Base-by-base conservation (phyloP, 2,797 vertebrate species). In the Emydoidea blandingii region DNA sequence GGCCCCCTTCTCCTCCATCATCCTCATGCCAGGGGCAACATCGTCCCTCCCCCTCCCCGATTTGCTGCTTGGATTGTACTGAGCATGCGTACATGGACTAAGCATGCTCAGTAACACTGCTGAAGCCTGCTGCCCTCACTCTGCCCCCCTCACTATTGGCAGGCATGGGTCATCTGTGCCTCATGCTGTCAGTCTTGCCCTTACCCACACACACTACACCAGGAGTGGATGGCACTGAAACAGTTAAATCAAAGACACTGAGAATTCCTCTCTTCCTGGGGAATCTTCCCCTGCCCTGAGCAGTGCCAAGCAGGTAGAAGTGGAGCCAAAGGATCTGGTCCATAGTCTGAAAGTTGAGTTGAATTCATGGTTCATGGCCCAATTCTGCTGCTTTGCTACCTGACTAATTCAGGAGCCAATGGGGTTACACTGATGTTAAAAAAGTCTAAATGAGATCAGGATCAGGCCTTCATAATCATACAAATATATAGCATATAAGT, bases 111-210 rank as follows among this genome's bases (percentile, higher is more conserved):
- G 57, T 59, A 59, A 59, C 57, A 12, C 27, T 59, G 27, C 57
- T 29, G 57, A 59, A 59, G 29, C 12, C 57, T 12, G 29, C 27
- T 25, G 27, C 57, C 57, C 57, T 29, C 10, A 96, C 94, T 94
- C 96, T 90, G 93, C 94, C 93, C 96, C 92, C 92, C 93, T 97
- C 96, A 95, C 96, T 53, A 59, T 29, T 59, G 27, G 12, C 12
- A 59, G 27, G 57, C 54, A 27, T 27, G 12, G 29, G 57, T 29
- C 27, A 31, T 59, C 29, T 59, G 27, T 59, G 57, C 95, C 96
- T 94, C 95, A 89, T 94, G 96, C 96, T 86, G 95, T 96, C 96
- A 97, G 96, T 96, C 95, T 97, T 97, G 95, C 96, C 96, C 95
- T 97, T 95, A 96, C 96, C 94, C 96, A 95, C 95, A 97, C 86